These are phyloP conservation scores for Misgurnus anguillicaudatus DNA, from an alignment of 2,113 vertebrate genomes.

Conservation along the genomic window DNA sequence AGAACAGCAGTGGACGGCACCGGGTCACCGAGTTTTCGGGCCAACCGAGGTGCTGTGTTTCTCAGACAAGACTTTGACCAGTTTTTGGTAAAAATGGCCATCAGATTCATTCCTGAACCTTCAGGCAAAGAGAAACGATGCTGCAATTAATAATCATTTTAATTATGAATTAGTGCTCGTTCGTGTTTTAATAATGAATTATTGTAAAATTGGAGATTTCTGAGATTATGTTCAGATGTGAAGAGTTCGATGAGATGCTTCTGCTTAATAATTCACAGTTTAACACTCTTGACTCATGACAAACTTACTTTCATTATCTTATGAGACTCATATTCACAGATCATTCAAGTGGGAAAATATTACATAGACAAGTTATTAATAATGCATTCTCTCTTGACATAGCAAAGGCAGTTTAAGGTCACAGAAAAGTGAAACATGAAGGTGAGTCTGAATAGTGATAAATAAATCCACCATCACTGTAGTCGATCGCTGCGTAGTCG, in stretches of 20 bases:
- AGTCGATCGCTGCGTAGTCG: slow-evolving; percentile 85
- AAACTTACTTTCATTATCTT: background rate
- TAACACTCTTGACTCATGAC: background rate
- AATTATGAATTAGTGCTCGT: no score
- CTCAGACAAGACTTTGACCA: slow-evolving; percentile 84
- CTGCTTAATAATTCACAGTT: slow-evolving; percentile 9
- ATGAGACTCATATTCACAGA: background rate
- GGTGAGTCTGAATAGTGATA: background rate
- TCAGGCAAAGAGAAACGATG: slow-evolving; percentile 2
- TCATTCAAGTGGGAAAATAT: background rate
- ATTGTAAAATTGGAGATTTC: no score
- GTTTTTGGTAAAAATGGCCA: slow-evolving; percentile 81
- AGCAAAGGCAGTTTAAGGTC: background rate
- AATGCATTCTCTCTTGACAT: background rate
- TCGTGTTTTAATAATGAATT: no score
- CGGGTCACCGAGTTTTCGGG: slow-evolving; percentile 74
- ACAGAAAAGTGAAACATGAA: background rate
- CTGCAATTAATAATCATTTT: background rate
- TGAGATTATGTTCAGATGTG: no score
- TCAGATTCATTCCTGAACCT: slow-evolving; percentile 97
- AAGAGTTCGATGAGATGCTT: background rate
- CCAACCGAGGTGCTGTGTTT: slow-evolving; percentile 80
- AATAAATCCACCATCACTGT: slow-evolving; percentile 84
- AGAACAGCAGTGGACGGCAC: slow-evolving; percentile 78
- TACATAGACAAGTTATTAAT: background rate